Percentiles rank a stretch among this genome's conserved stretches.
These are phyloP conservation scores for Rotaria sp. DNA, from an alignment of 2,888 invertebrate genomes.

Conservation along the genomic window DNA sequence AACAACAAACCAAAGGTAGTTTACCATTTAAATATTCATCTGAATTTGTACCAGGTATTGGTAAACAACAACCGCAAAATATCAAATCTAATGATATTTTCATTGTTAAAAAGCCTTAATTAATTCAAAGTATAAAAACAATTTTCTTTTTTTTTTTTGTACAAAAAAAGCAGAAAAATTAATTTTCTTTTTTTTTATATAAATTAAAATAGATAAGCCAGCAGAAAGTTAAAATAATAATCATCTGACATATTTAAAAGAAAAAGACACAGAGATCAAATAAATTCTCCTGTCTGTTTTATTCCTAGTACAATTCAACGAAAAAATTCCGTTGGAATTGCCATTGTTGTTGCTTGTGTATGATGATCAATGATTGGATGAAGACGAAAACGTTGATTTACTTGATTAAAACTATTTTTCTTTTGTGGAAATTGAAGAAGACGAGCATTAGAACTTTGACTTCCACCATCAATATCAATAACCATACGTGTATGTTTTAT, in stretches of 20 bases:
- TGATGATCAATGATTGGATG: background rate
- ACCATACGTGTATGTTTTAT: slow-evolving; percentile 26
- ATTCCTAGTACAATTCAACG: background rate
- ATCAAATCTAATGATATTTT: background rate
- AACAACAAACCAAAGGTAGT: background rate
- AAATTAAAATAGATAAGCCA: background rate
- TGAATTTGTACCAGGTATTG: background rate
- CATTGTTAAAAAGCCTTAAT: background rate
- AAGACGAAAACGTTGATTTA: background rate
- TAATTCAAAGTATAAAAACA: background rate
- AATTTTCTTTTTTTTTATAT: background rate
- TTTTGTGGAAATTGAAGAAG: background rate
- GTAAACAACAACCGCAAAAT: background rate
- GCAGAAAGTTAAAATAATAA: background rate
- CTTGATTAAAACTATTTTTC: background rate
- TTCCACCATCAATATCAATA: slow-evolving; percentile 5
- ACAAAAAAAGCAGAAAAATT: background rate
- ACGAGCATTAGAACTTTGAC: slow-evolving; percentile 9
- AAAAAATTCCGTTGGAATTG: background rate
- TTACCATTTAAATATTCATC: slow-evolving; percentile 30
- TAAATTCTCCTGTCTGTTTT: background rate
- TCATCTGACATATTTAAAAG: background rate
- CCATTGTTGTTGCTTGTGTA: background rate
- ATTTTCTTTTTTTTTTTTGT: background rate
- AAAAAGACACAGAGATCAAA: background rate